phyloP scores from a whole-genome alignment of 2,113 vertebrate species.

The Trinectes maculatus region DNA sequence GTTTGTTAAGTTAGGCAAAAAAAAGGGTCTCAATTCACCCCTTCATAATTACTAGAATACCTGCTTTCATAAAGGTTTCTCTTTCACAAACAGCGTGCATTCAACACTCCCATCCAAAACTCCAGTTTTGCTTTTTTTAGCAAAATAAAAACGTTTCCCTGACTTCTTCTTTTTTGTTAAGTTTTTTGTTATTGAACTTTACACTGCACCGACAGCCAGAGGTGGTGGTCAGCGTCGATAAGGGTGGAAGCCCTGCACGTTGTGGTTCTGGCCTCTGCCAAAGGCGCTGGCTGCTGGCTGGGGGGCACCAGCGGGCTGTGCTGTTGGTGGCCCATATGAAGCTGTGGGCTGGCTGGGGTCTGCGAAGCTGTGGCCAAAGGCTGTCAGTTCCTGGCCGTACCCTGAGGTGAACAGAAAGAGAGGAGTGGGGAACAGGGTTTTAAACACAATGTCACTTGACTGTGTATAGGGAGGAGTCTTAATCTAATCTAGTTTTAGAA shows the following conservation, averaged over 20 bases:
- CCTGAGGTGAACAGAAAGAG: slow-evolving; percentile 75
- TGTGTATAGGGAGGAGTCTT: slow-evolving; percentile 4
- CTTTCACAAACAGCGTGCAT: slow-evolving; percentile 70
- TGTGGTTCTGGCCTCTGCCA: slow-evolving; percentile 97
- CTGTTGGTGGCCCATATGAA: slow-evolving; percentile 88
- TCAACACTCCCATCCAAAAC: slow-evolving; percentile 69
- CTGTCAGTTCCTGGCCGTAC: slow-evolving; percentile 97
- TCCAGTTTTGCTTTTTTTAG: slow-evolving; percentile 77
- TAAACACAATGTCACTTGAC: background rate
- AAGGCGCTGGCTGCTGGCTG: slow-evolving; percentile 88
- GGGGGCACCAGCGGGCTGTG: slow-evolving; percentile 88
- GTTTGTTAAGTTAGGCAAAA: slow-evolving; percentile 71
- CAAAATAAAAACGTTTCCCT: slow-evolving; percentile 84
- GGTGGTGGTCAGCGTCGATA: slow-evolving; percentile 90
- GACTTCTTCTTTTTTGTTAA: slow-evolving; percentile 75
- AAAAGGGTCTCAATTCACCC: slow-evolving; percentile 67
- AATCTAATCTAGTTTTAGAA: too few relatives aligned
- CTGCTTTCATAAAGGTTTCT: slow-evolving; percentile 72
- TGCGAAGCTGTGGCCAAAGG: slow-evolving; percentile 94
- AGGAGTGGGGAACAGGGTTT: background rate
- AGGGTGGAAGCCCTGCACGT: slow-evolving; percentile 98
- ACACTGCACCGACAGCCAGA: slow-evolving; percentile 48
- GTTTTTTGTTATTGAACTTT: slow-evolving; percentile 66
- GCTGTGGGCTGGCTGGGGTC: slow-evolving; percentile 94
- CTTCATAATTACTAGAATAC: slow-evolving; percentile 76